Conservation (phyloP, 2,888 invertebrate species). For the Caenorhabditis panamensis region DNA sequence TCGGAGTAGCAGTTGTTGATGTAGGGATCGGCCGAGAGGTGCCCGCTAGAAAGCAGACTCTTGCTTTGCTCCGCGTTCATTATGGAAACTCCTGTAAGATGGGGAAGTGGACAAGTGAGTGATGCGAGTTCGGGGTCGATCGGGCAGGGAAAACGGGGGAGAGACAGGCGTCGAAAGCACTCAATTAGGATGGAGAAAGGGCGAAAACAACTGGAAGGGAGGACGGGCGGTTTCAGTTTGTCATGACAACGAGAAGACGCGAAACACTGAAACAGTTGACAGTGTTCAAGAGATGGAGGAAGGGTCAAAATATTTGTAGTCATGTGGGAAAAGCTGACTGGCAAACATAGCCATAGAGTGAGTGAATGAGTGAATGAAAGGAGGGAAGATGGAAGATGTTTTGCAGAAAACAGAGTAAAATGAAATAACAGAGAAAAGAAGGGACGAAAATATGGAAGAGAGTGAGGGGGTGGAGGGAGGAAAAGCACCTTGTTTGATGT, state of each 20-base stretch:
- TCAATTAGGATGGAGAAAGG: neutral
- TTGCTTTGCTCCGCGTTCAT: conserved; percentile 62
- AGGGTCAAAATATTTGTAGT: conserved; percentile 47
- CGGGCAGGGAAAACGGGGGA: conserved; percentile 24
- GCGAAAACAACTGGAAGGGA: neutral
- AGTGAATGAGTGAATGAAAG: conserved; percentile 11
- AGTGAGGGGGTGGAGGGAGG: neutral
- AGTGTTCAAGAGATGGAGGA: conserved; percentile 6
- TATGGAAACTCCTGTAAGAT: conserved; percentile 51
- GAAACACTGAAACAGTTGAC: conserved; percentile 2
- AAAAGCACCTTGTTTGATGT: conserved; percentile 22
- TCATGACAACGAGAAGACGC: neutral
- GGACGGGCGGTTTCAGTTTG: neutral
- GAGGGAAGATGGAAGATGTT: conserved; percentile 14
- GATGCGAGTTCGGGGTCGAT: neutral
- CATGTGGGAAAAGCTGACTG: conserved; percentile 30
- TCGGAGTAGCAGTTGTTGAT: conserved; percentile 70
- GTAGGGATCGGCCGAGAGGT: conserved; percentile 66
- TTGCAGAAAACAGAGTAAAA: conserved; percentile 1
- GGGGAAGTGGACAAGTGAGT: conserved; percentile 31
- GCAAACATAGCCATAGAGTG: conserved; percentile 33
- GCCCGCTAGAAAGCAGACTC: conserved; percentile 65
- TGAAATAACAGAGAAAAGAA: too few species aligned
- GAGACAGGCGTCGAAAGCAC: conserved; percentile 3
- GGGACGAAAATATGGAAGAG: too few species aligned